These are phyloP conservation scores for Sylvilagus bachmani DNA, from an alignment of 2,113 vertebrate genomes.

Conservation along the genomic window DNA sequence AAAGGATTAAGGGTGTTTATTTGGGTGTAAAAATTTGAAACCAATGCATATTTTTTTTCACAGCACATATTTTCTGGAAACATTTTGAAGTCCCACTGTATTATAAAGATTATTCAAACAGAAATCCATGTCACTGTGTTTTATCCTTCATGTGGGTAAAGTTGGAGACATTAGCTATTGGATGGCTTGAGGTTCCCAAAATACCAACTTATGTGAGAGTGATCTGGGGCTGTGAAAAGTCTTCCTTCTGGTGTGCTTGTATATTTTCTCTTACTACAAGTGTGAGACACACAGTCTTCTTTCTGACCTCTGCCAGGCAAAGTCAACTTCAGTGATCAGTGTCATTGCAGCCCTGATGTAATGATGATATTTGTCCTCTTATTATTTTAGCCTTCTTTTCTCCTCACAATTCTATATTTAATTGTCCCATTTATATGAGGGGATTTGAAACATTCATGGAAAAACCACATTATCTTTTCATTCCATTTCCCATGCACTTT, in stretches of 20 bases:
- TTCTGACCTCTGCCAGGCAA: not conserved
- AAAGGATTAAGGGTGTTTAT: too few relatives aligned
- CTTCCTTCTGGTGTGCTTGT: not conserved
- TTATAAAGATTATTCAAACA: not conserved
- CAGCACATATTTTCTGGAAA: too few relatives aligned
- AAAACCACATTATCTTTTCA: too few relatives aligned
- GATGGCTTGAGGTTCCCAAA: not conserved
- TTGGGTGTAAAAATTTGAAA: too few relatives aligned
- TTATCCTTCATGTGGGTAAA: not conserved
- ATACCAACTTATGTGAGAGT: not conserved
- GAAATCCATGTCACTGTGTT: not conserved
- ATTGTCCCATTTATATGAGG: not conserved
- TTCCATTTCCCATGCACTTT: too few relatives aligned
- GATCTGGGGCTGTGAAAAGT: not conserved
- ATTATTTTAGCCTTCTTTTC: not conserved
- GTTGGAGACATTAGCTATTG: not conserved
- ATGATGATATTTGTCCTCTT: not conserved
- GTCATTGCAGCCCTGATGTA: accelerated
- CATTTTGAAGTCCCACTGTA: not conserved
- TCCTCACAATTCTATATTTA: not conserved
- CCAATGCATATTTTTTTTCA: too few relatives aligned
- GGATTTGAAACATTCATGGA: too few relatives aligned
- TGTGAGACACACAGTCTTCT: not conserved
- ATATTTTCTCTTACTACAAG: not conserved
- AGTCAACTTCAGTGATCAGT: not conserved